Evolutionary conservation across 2,113 vertebrate species (phyloP).

Genomic region (Caretta caretta): DNA sequence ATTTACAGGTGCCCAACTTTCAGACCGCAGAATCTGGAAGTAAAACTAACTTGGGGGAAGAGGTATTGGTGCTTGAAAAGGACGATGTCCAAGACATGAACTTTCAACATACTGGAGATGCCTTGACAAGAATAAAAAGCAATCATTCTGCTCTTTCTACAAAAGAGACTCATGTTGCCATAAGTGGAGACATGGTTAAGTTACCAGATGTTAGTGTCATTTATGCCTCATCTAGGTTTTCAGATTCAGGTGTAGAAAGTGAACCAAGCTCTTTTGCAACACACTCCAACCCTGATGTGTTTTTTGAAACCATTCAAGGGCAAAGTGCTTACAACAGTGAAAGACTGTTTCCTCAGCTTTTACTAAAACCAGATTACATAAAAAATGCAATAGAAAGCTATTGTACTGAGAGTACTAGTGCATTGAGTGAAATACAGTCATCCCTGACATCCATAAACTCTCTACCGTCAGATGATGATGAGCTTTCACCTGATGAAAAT

Average conservation of each 20-base stretch:
- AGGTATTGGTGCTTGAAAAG: constrained; percentile 69
- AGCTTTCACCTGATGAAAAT: constrained; percentile 85
- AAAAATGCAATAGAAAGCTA: constrained; percentile 81
- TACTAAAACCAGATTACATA: constrained; percentile 81
- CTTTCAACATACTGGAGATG: constrained; percentile 53
- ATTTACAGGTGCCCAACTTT: constrained; percentile 51
- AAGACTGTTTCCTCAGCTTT: constrained; percentile 79
- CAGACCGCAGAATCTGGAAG: constrained; percentile 67
- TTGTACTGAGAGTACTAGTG: constrained; percentile 90
- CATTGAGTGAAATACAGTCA: constrained; percentile 94
- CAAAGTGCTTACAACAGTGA: constrained; percentile 78
- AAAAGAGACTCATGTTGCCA: constrained; percentile 77
- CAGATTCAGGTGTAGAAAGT: constrained; percentile 97
- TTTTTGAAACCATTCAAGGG: constrained; percentile 72
- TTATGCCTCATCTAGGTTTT: constrained; percentile 91
- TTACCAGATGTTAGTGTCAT: constrained; percentile 82
- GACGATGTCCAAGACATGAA: constrained; percentile 69
- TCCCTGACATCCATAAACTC: constrained; percentile 99
- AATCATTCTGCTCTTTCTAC: constrained; percentile 56
- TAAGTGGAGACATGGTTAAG: constrained; percentile 84
- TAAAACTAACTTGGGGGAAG: constrained; percentile 69
- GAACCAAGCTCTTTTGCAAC: constrained; percentile 94
- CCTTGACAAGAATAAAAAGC: constrained; percentile 67
- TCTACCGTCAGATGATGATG: constrained; percentile 94
- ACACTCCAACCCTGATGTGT: constrained; percentile 81